Conservation (phyloP, 1,140 invertebrate genomes). For the Lutraria rhynchaena region DNA sequence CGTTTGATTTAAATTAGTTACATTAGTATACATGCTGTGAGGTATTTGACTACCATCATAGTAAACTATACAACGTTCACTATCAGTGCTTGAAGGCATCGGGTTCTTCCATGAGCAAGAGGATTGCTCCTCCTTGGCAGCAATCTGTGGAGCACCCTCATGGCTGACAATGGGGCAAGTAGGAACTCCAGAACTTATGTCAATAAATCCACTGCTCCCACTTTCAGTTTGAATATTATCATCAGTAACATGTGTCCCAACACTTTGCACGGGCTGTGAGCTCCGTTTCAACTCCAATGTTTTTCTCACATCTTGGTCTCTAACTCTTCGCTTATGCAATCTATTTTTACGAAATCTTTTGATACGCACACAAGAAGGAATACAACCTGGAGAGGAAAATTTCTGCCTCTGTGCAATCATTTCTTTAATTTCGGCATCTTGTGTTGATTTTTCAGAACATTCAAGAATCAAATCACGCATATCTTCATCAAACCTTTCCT, state of each 20-base stretch:
- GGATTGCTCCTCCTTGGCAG: too few species aligned
- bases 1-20: background rate
- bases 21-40: background rate
- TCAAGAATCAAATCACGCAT: slow-evolving; percentile 43
- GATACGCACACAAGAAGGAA: slow-evolving; percentile 42
- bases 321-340: background rate
- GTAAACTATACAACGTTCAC: background rate
- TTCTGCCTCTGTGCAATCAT: slow-evolving; percentile 34
- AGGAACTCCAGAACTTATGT: too few species aligned
- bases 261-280: background rate
- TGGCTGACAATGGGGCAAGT: too few species aligned
- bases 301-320: slow-evolving; percentile 18
- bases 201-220: background rate
- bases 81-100: background rate
- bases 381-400: background rate
- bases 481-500: slow-evolving; percentile 49
- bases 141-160: too few species aligned
- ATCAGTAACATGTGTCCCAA: background rate
- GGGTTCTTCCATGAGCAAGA: background rate
- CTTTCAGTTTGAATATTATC: background rate
- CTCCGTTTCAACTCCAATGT: background rate
- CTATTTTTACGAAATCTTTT: slow-evolving; percentile 41
- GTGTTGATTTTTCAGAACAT: slow-evolving; percentile 7
- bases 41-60: slow-evolving; percentile 1
- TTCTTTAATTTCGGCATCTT: slow-evolving; percentile 32